Evolutionary conservation across 1,140 invertebrate species (phyloP).

Genomic region (Anastrepha ludens): DNA sequence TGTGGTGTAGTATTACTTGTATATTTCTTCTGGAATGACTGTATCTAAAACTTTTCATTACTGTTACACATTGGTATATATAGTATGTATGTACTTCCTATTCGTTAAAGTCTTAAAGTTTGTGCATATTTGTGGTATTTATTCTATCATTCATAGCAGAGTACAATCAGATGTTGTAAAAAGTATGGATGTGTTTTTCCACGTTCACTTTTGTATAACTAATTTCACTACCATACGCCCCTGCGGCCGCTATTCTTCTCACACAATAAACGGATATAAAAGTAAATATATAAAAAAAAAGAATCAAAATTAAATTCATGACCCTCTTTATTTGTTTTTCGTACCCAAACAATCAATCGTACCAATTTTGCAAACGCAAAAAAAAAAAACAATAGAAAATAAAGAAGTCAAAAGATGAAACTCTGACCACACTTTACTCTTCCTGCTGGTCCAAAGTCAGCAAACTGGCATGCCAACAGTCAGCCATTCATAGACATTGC

Average conservation of each 20-base stretch:
- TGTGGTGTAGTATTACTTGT: too few species aligned
- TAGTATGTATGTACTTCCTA: too few species aligned
- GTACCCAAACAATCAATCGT: not conserved
- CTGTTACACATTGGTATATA: too few species aligned
- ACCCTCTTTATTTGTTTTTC: slow-evolving; percentile 52
- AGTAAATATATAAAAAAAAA: slow-evolving; percentile 14
- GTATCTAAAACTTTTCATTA: too few species aligned
- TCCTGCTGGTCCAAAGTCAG: not conserved
- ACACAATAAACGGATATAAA: not conserved
- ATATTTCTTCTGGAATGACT: too few species aligned
- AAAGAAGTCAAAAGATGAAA: slow-evolving; percentile 20
- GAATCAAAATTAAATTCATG: slow-evolving; percentile 51
- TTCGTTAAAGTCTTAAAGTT: too few species aligned
- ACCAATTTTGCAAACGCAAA: not conserved
- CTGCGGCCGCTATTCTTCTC: slow-evolving; percentile 35
- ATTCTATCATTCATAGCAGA: too few species aligned
- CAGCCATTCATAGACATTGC: slow-evolving; percentile 24
- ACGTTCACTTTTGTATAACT: slow-evolving; percentile 42
- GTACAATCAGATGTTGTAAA: not conserved
- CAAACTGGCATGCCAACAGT: slow-evolving; percentile 20
- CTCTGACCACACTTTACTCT: not conserved
- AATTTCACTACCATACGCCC: slow-evolving; percentile 44
- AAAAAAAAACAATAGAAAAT: slow-evolving; percentile 1
- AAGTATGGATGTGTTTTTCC: not conserved
- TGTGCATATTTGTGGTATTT: too few species aligned